A percentile compares a stretch with the other conserved stretches of the same genome.
phyloP scores from a whole-genome alignment of 2,797 vertebrate genomes.

The Sitta carolinensis region DNA sequence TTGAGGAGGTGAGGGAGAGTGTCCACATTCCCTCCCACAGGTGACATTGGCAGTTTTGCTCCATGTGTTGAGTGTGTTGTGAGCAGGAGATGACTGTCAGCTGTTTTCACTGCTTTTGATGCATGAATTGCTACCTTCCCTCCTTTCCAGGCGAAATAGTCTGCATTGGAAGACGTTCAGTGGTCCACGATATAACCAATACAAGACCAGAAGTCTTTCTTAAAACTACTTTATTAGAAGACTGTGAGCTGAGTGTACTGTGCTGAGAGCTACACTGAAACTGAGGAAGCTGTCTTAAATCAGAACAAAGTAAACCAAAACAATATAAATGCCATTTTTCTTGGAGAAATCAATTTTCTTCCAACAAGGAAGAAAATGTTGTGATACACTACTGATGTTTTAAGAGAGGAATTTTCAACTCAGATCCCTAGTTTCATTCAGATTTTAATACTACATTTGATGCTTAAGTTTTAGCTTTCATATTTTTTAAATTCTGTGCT shows the following conservation, averaged over 20 bases:
- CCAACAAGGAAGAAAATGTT: background rate
- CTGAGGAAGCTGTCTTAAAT: background rate
- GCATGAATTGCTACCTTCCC: background rate
- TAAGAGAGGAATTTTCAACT: background rate
- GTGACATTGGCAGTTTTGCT: background rate
- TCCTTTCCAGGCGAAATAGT: background rate
- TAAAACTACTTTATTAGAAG: background rate
- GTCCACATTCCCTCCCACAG: background rate
- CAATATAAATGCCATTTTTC: background rate
- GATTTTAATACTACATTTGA: background rate
- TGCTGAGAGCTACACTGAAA: background rate
- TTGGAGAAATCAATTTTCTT: background rate
- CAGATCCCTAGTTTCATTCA: background rate
- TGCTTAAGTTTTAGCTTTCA: too few species aligned
- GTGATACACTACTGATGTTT: background rate
- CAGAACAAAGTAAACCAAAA: background rate
- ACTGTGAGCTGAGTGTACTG: background rate
- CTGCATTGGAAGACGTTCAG: background rate
- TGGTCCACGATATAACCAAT: background rate
- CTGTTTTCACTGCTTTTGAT: background rate
- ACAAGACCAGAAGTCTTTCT: background rate
- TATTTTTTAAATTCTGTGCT: too few species aligned
- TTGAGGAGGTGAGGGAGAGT: background rate
- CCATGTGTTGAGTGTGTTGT: background rate
- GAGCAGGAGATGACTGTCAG: background rate